phyloP scores from a whole-genome alignment of 2,113 vertebrate species.

The Brachypodius melanocephalos region DNA sequence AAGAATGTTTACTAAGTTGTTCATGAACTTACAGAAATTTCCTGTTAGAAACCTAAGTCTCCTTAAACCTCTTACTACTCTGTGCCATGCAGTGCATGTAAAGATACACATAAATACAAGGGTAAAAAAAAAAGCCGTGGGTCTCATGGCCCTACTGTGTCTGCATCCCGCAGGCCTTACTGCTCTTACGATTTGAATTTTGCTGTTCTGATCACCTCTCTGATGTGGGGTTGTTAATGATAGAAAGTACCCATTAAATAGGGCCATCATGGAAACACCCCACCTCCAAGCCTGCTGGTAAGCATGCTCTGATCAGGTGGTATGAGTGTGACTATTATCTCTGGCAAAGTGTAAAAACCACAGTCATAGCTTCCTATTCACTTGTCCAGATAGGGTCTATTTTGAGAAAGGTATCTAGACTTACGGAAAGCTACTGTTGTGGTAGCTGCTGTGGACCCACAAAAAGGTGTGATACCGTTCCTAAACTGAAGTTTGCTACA shows the following conservation, averaged over 20 bases:
- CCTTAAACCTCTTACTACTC: not conserved
- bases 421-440: not conserved
- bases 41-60: not conserved
- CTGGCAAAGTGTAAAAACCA: not conserved
- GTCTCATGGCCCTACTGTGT: fast-evolving
- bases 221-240: not conserved
- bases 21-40: not conserved
- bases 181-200: not conserved
- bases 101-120: not conserved
- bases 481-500: not conserved
- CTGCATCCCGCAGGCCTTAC: not conserved
- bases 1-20: not conserved
- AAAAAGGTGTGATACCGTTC: not conserved
- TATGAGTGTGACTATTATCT: not conserved
- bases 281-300: not conserved
- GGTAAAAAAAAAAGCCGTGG: not conserved
- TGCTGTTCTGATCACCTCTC: not conserved
- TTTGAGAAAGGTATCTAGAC: not conserved
- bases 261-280: not conserved
- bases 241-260: not conserved
- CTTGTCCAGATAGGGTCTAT: not conserved
- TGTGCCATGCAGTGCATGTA: not conserved
- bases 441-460: not conserved
- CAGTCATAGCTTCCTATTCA: not conserved
- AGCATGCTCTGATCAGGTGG: not conserved